Evolutionary conservation across 2,888 invertebrate species (phyloP).

Genomic region (Tetragonula carbonaria): DNA sequence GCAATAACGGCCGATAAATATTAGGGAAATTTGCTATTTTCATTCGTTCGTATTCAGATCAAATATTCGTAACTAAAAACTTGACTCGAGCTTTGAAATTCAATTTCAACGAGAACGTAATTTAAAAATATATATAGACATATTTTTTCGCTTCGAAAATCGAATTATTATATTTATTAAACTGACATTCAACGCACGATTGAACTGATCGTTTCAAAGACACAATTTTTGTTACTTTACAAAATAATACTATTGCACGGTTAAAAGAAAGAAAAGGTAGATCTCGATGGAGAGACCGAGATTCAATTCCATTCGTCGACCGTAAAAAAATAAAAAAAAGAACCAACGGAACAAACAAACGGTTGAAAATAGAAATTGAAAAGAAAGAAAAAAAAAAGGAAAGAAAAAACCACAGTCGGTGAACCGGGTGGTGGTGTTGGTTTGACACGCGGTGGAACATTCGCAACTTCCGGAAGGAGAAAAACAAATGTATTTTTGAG

Average conservation of each 20-base stretch:
- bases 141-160: not conserved
- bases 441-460: not conserved
- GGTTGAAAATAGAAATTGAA: not conserved
- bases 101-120: not conserved
- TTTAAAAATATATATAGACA: no score
- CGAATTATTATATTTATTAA: not conserved
- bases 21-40: not conserved
- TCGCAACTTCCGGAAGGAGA: not conserved
- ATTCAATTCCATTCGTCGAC: not conserved
- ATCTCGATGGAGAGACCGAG: not conserved
- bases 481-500: slow-evolving; percentile 50
- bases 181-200: not conserved
- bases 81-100: not conserved
- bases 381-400: not conserved
- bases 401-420: not conserved
- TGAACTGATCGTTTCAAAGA: not conserved
- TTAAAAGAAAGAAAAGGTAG: not conserved
- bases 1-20: not conserved
- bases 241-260: not conserved
- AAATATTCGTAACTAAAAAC: not conserved
- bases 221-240: not conserved
- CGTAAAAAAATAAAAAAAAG: not conserved
- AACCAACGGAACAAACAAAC: not conserved
- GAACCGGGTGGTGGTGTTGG: not conserved
- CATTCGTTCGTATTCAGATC: not conserved